Base-by-base conservation (phyloP, 2,888 invertebrate species). In the Brachycybe producta region DNA sequence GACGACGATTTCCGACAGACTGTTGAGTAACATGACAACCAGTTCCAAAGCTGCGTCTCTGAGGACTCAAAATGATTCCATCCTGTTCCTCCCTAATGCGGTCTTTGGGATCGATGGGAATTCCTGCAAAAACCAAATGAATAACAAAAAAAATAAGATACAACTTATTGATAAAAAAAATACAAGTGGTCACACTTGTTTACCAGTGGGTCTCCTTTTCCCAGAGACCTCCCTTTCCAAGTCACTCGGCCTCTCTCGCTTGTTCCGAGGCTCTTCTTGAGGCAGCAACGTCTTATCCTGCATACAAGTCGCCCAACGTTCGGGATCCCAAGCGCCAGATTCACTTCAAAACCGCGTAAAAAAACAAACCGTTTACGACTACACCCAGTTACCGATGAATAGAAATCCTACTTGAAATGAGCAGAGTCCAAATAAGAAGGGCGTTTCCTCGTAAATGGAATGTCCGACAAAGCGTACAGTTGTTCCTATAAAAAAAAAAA, bases 1-100 rank as follows among this genome's bases (percentile, higher is more conserved):
- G 54, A 21, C 58, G 50, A 17, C 56, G 47, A 24, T 50, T 47
- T 35, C 50, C 43, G 8, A 54, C 51, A n/a, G 50, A 27, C 21
- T 52, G 70, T 47, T 67, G 68, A 13, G 77, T 76, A 50, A 85
- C 84, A 58, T 82, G 85, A 69, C 88, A 88, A 51, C 87, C 87
- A 13, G 84, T 82, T 60, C 83, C 84, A 71, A 87, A 87, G 61
- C 83, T 84, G 57, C 85, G 76, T 11, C 87, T 75, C 67, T 87
- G 87, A 46, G 87, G 88, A 58, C 85, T 84, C 60, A 88, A 71
- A 58, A 87, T 81, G 59, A 87, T 84, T 45, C 82, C 82, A 66
- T 84, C 84, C 65, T 80, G 79, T 67, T 84, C 84, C 66, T 84
- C 84, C 57, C 82, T 79, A 45, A 84, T 73, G 43, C 84, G 77